These are phyloP conservation scores for Trichomycterus rosablanca DNA, from an alignment of 2,113 vertebrate genomes.

Conservation along the genomic window DNA sequence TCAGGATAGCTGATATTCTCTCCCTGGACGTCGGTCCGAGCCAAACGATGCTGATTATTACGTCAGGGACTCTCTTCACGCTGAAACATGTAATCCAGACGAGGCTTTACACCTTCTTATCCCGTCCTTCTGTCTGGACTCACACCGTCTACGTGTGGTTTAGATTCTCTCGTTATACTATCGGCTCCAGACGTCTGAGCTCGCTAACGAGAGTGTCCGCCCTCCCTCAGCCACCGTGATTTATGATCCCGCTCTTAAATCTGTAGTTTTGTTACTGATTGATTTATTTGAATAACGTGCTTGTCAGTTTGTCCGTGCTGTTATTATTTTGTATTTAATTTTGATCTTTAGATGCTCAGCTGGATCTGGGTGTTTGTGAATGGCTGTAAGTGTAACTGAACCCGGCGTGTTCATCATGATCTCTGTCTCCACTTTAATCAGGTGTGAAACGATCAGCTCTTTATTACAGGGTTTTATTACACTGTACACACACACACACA, in stretches of 20 bases:
- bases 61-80: conserved; percentile 29
- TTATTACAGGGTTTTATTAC: conserved; percentile 57
- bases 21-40: conserved; percentile 33
- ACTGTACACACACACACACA: too few species aligned
- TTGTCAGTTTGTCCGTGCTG: too few species aligned
- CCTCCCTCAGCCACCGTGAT: too few species aligned
- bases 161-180: background rate
- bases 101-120: conserved; percentile 47
- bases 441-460: conserved; percentile 58
- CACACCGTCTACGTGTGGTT: background rate
- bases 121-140: conserved; percentile 29
- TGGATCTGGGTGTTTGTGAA: too few species aligned
- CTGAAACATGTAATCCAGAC: conserved; percentile 43
- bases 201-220: too few species aligned
- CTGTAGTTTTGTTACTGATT: too few species aligned
- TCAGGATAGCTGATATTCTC: too few species aligned
- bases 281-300: too few species aligned
- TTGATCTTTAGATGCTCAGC: too few species aligned
- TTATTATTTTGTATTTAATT: too few species aligned
- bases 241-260: too few species aligned
- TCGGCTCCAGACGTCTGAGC: background rate
- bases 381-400: conserved; percentile 55
- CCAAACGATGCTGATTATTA: conserved; percentile 45
- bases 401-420: conserved; percentile 53
- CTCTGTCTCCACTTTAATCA: conserved; percentile 58